Evolutionary conservation across 92 coral and sea anemone genomes (phyloP), one percentile per base, ranked within the genome.

Genomic region (Porites rus): DNA sequence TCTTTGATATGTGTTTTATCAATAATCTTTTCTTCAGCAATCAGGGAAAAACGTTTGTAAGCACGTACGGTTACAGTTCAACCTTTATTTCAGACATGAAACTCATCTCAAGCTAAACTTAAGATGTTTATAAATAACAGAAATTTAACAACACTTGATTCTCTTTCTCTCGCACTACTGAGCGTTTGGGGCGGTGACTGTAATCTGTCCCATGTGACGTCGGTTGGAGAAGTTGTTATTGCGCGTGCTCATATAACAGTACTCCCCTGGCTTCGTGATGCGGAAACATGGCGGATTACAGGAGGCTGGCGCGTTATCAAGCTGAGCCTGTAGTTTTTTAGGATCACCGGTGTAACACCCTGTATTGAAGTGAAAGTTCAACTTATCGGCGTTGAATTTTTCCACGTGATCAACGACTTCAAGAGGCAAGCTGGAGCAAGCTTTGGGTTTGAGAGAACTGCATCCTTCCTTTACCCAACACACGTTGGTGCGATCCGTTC

Each of bases 211-310:
- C 50, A 79, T 81, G 75, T 88, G 91, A 88, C 91, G 86, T 19
- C 91, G 87, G 77, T 88, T 88, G 72, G 87, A 79, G 83, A 88
- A 88, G 91, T 88, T 88, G 87, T 88, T 88, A 73, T 88, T 88
- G 87, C 91, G 91, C 68, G 91, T 88, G 75, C 91, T 50, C 91
- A 88, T 88, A 72, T 83, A 83, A 61, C 87, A 83, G 80, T 88
- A 88, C 43, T 63, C 53, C 71, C 91, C 91, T 62, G 87, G 89
- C 86, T 69, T 78, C 79, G 70, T 86, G 85, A 86, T 86, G 79
- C 89, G 85, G 84, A 86, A 86, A 69, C 89, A 86, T 20, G 89
- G 89, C 53, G 89, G 85, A 78, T 86, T 86, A 71, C 89, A 86
- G 77, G 89, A 86, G 78, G 89, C 79, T 72, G 89, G 89, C 51